Evolutionary conservation across 1,140 invertebrate genomes (phyloP).

Genomic region (Pogonomyrmex barbatus): DNA sequence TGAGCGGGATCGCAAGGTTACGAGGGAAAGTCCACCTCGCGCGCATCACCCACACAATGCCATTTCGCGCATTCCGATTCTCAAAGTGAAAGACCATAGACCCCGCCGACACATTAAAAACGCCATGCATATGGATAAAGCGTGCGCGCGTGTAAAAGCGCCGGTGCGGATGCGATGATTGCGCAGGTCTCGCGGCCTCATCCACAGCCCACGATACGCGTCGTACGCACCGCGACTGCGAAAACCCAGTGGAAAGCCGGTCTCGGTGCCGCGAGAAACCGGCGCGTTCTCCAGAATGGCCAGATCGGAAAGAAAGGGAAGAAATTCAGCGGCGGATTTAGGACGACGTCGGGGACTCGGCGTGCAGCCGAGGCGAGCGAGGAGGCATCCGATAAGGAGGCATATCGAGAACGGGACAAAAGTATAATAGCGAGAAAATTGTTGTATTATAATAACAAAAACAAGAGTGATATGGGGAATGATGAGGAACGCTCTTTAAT

Average conservation of each 20-base stretch:
- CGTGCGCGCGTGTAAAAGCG: constrained; percentile 19
- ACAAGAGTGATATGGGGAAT: too few species aligned
- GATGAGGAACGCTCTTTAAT: not conserved
- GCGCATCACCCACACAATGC: constrained; percentile 72
- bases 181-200: constrained; percentile 25
- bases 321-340: constrained; percentile 27
- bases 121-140: constrained; percentile 57
- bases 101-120: constrained; percentile 63
- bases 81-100: constrained; percentile 77
- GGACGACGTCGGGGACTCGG: not conserved
- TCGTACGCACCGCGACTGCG: constrained; percentile 11
- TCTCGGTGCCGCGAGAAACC: constrained; percentile 44
- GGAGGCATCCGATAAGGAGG: not conserved
- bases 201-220: not conserved
- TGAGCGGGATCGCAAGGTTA: constrained; percentile 73
- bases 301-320: constrained; percentile 15
- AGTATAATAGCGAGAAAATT: not conserved
- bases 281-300: constrained; percentile 25
- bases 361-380: not conserved
- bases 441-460: not conserved
- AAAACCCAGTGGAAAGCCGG: constrained; percentile 56
- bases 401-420: not conserved
- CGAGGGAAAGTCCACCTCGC: constrained; percentile 72
- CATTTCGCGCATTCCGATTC: constrained; percentile 77
- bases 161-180: constrained; percentile 20